Percentiles rank a stretch among this genome's conserved stretches.
Evolutionary conservation across 2,113 vertebrate species (phyloP).

Genomic region (Pampusana beccarii): DNA sequence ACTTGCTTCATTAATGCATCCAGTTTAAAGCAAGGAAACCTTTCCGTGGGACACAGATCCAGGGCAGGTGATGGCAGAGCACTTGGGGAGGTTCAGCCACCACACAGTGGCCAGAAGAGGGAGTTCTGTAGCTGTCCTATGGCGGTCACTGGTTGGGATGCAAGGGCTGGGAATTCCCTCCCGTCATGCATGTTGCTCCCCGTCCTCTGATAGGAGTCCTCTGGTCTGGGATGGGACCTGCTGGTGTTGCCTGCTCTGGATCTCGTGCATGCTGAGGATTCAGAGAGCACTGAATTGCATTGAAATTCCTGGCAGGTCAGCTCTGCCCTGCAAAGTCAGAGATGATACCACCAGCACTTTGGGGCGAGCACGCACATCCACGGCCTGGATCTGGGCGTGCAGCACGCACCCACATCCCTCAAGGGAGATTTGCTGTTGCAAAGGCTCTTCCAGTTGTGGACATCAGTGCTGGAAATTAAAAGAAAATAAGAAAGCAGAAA

Average conservation of each 20-base stretch:
- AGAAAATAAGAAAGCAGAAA: too few species aligned
- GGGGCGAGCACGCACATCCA: background rate
- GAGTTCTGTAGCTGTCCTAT: background rate
- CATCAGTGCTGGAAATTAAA: background rate
- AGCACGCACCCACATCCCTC: background rate
- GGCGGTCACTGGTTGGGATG: background rate
- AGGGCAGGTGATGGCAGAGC: background rate
- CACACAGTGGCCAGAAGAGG: slow-evolving; percentile 1
- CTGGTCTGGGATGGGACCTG: background rate
- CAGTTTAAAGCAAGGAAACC: background rate
- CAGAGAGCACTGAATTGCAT: background rate
- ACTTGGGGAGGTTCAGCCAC: background rate
- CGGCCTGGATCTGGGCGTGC: background rate
- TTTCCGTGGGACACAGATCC: background rate
- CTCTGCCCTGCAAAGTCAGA: background rate
- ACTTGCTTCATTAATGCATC: background rate
- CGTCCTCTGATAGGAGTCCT: background rate
- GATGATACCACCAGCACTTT: background rate
- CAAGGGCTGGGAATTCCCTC: background rate
- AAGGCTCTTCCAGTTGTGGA: background rate
- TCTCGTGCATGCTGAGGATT: background rate
- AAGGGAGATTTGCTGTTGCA: background rate
- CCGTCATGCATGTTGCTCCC: background rate
- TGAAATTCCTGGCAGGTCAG: background rate
- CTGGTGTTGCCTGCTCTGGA: background rate